These are phyloP conservation scores for Sylvia atricapilla DNA, from an alignment of 2,113 vertebrate genomes.

Conservation along the genomic window DNA sequence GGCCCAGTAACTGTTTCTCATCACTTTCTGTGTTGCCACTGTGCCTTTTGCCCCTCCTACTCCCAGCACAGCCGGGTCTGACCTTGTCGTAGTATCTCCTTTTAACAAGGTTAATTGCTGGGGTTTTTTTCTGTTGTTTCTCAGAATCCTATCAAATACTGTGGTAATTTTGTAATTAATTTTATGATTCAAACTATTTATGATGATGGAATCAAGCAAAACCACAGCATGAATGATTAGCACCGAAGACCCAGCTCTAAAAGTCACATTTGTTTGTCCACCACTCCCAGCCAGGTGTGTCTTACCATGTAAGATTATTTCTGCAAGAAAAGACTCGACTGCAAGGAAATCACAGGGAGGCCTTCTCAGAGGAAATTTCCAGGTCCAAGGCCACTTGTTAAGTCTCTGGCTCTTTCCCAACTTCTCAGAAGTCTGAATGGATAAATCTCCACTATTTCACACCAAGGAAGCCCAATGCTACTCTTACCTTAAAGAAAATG, in stretches of 20 bases:
- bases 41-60: not conserved
- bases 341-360: not conserved
- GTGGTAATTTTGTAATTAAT: not conserved
- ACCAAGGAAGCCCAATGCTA: not conserved
- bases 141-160: not conserved
- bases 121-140: not conserved
- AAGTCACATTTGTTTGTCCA: slow-evolving; percentile 28
- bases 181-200: not conserved
- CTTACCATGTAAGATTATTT: not conserved
- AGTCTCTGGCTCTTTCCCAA: not conserved
- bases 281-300: not conserved
- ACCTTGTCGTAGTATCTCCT: not conserved
- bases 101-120: not conserved
- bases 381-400: not conserved
- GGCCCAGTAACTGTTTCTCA: no score
- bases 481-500: not conserved
- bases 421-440: not conserved
- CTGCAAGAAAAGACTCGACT: not conserved
- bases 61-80: not conserved
- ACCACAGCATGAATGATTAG: not conserved
- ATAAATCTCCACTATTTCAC: not conserved
- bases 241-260: not conserved
- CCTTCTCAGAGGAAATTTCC: not conserved
- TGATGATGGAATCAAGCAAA: not conserved
- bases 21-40: not conserved